Evolutionary conservation across 1,140 invertebrate species (phyloP).

Genomic region (Cydia fagiglandana): DNA sequence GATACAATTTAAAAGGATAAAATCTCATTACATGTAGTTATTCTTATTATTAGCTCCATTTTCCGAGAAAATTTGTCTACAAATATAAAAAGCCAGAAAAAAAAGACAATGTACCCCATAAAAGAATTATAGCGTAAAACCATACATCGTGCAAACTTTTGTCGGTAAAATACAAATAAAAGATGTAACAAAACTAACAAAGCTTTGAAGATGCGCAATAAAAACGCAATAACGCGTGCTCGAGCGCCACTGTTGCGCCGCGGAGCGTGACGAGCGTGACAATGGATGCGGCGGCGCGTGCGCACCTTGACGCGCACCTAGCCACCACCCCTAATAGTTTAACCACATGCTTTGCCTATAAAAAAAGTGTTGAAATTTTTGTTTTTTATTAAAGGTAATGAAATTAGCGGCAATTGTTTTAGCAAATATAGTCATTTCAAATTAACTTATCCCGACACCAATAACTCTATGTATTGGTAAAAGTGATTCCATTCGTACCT

Average conservation of each 20-base stretch:
- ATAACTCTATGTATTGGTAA: background rate
- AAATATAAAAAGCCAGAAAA: conserved; percentile 34
- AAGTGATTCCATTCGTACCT: background rate
- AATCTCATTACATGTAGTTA: background rate
- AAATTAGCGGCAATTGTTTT: background rate
- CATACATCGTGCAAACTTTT: conserved; percentile 70
- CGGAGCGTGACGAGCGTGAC: conserved; percentile 60
- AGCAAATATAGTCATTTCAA: background rate
- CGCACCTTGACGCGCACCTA: conserved; percentile 53
- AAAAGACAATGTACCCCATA: conserved; percentile 41
- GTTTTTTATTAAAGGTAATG: background rate
- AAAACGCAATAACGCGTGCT: conserved; percentile 72
- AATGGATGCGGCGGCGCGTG: conserved; percentile 66
- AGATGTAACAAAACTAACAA: conserved; percentile 67
- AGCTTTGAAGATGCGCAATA: conserved; percentile 75
- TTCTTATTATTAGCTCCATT: background rate
- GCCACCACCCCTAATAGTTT: conserved; percentile 34
- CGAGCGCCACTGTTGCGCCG: conserved; percentile 50
- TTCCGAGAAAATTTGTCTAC: background rate
- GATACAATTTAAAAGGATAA: too few relatives aligned
- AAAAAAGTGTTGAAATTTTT: background rate
- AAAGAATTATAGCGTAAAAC: conserved; percentile 73
- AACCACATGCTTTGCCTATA: conserved; percentile 18
- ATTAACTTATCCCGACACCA: background rate
- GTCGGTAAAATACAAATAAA: conserved; percentile 69